Base-by-base conservation (phyloP, 2,888 invertebrate genomes). In the Mellilla xanthometata region DNA sequence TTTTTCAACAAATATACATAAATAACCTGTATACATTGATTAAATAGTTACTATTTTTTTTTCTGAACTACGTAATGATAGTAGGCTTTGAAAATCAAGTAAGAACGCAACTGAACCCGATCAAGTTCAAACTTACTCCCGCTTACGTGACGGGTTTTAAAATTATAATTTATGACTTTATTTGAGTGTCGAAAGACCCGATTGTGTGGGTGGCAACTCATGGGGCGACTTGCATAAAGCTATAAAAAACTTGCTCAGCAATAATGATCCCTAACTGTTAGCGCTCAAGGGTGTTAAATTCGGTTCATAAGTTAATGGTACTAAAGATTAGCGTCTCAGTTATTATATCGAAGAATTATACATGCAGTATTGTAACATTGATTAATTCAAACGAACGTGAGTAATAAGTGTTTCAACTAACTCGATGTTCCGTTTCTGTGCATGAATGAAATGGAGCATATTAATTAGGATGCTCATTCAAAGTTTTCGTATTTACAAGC, bases 111-210 rank as follows among this genome's bases (percentile, higher is more conserved):
- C 24, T 24, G 24, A 1, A 24, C 24, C 8, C 7, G 7, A 54
- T 49, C 24, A 9, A n/a, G n/a, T n/a, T n/a, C n/a, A n/a, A n/a
- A 9, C 31, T 13, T 5, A 13, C 24, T 29, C 39, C 45, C 39
- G 42, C 29, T 70, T 68, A 68, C 72, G 58, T 64, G 74, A 72
- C 72, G 68, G 70, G 71, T 80, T 84, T 83, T 77, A 76, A 81
- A 85, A 82, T 84, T 81, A 82, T 84, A 85, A 86, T 87, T 84
- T 86, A 88, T 80, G 70, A 72, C 73, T 81, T 41, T 78, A 78
- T 80, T 79, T 74, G 74, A 73, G 80, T 86, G 87, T 85, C 77
- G 88, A 85, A 87, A 89, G 78, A 76, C 73, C 55, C 58, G 68
- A 78, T 76, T 54, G 77, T 67, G 88, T 88, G 74, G 88, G 87